Evolutionary conservation across 2,113 vertebrate species (phyloP).

Genomic region (Calcarius ornatus): DNA sequence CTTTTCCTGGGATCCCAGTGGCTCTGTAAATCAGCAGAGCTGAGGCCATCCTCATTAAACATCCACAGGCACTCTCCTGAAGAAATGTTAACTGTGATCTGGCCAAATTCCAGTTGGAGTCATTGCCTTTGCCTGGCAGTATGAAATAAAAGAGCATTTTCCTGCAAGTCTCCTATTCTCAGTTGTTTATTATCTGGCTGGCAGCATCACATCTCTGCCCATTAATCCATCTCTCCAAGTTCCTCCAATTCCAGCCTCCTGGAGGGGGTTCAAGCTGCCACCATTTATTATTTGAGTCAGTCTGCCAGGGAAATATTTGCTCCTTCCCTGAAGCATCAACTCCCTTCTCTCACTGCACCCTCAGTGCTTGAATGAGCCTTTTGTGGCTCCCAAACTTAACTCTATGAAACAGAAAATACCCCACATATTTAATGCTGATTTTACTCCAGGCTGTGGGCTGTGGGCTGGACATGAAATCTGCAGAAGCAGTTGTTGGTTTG

Average conservation of each 20-base stretch:
- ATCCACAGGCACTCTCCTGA: neutral
- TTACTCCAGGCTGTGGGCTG: neutral
- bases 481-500: neutral
- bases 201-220: neutral
- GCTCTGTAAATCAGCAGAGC: neutral
- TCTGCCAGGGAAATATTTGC: slow-evolving; percentile 4
- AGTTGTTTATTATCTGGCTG: neutral
- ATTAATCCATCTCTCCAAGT: neutral
- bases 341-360: neutral
- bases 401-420: neutral
- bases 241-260: neutral
- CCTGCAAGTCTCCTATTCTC: neutral
- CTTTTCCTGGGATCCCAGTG: neutral
- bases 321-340: neutral
- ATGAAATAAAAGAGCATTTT: neutral
- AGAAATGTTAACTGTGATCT: neutral
- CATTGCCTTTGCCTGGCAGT: neutral
- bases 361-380: neutral
- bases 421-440: neutral
- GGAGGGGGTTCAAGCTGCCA: slow-evolving; percentile 7
- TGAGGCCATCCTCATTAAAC: neutral
- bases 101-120: neutral
- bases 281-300: slow-evolving; percentile 15
- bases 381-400: neutral
- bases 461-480: neutral